These are phyloP conservation scores for Trachops cirrhosus DNA, from an alignment of 2,797 vertebrate genomes.

Conservation along the genomic window DNA sequence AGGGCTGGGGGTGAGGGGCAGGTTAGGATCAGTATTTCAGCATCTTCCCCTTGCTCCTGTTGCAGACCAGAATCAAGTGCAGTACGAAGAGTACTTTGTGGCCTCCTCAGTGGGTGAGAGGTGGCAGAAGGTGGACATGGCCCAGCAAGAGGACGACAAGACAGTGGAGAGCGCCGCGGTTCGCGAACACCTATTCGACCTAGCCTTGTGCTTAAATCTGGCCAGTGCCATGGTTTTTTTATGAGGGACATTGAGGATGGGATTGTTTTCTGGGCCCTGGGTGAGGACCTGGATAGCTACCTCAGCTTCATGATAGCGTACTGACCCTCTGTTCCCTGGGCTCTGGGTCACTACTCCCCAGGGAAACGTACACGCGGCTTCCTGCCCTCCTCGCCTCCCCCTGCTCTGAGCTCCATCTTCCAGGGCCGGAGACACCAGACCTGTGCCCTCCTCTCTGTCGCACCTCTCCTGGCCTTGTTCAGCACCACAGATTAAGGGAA, in stretches of 20 bases:
- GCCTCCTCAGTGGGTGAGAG: conserved; percentile 79
- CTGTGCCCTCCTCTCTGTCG: background rate
- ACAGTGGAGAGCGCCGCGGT: background rate
- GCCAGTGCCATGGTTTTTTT: conserved; percentile 70
- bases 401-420: background rate
- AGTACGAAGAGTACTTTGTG: conserved; percentile 79
- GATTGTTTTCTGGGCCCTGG: conserved; percentile 46
- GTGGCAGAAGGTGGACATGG: conserved; percentile 79
- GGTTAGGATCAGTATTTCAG: background rate
- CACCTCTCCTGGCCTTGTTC: background rate
- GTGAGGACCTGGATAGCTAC: conserved; percentile 56
- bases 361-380: fast-evolving
- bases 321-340: background rate
- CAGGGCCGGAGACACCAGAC: background rate
- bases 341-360: background rate
- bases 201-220: conserved; percentile 66
- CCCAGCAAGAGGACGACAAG: conserved; percentile 58
- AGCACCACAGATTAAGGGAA: background rate
- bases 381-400: background rate
- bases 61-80: conserved; percentile 49
- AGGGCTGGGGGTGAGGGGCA: fast-evolving
- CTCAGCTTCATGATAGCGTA: conserved; percentile 64
- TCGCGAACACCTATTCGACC: conserved; percentile 43
- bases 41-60: background rate
- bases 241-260: conserved; percentile 66